phyloP scores from a whole-genome alignment of 2,113 vertebrate genomes.

The Micronycteris hirsuta region DNA sequence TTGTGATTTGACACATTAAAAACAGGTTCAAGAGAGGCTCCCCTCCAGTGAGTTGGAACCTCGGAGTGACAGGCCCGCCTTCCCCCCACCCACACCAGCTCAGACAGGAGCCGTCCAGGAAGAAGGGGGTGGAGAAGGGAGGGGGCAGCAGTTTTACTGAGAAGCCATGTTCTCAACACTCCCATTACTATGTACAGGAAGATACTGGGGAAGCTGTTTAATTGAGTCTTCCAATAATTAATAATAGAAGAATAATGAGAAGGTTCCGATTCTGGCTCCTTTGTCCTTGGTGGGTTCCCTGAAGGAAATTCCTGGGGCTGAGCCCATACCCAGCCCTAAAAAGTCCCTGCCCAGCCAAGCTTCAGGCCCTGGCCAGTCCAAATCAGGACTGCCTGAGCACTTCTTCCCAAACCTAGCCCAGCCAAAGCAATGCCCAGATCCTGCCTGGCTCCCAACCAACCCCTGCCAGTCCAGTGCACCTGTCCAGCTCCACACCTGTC shows the following conservation, averaged over 20 bases:
- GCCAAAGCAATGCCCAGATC: neutral
- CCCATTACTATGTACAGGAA: accelerated
- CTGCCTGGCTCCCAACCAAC: neutral
- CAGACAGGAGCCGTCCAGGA: neutral
- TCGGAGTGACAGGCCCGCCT: slow-evolving; percentile 24
- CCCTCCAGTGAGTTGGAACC: slow-evolving; percentile 59
- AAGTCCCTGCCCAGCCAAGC: neutral
- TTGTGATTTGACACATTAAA: slow-evolving; percentile 58
- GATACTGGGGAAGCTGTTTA: neutral
- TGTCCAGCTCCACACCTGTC: accelerated
- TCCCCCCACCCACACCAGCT: accelerated
- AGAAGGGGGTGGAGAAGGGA: neutral
- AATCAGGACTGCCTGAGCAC: neutral
- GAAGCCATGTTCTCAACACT: accelerated
- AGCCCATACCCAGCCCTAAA: neutral
- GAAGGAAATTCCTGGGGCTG: neutral
- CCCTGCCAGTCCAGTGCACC: neutral
- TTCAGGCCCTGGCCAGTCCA: neutral
- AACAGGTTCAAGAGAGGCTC: slow-evolving; percentile 42
- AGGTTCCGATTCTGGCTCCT: no score
- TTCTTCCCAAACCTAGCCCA: neutral
- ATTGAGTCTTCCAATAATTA: neutral
- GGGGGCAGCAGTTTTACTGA: neutral
- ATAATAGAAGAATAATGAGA: accelerated
- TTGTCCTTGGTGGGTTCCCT: neutral